Base-by-base conservation (phyloP, 2,113 vertebrate genomes). In the Laticauda colubrina region DNA sequence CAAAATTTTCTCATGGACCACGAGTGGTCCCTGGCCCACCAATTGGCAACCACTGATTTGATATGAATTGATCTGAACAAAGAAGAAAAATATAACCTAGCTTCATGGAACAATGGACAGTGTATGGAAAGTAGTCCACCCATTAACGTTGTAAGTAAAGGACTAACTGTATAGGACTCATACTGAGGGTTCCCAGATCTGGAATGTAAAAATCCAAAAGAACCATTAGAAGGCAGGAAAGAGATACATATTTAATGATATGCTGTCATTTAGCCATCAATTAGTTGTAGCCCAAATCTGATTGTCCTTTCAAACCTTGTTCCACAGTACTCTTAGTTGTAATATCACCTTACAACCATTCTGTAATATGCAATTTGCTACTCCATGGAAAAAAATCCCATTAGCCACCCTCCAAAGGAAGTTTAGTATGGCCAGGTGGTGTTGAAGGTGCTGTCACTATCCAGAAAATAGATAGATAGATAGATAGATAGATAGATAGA, bases 381-480 rank as follows among this genome's bases (percentile, higher is more conserved):
- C 89, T 61, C n/a, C 86, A 89, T 69, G 90, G 10, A 23, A 51
- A 61, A 43, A 51, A 48, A 56, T 95, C 87, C 91, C 43, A 55
- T 69, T 57, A 95, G 89, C 57, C 69, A 64, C 91, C 8, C 9
- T 56, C 81, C 15, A 89, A 51, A 34, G 59, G 57, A 91, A 90
- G 24, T 26, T 61, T 12, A 23, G 0, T 11, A 26, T 91, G 14
- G 21, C 69, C 51, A 88, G 89, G 45, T 51, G 5, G 24, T 88
- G 88, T 57, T 75, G 91, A 87, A 91, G 51, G 64, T 34, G 56
- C 85, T 55, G 7, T 21, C 7, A 34, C 39, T 53, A 90, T 23
- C 39, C 59, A 57, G 61, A 23, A n/a, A 56, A 48, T 48, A 45
- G 4, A 45, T 45, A 45, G 4, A 45, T 45, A 45, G 0, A 45